Base-by-base conservation (phyloP, 2,797 vertebrate species). In the Phylloscopus collybita region DNA sequence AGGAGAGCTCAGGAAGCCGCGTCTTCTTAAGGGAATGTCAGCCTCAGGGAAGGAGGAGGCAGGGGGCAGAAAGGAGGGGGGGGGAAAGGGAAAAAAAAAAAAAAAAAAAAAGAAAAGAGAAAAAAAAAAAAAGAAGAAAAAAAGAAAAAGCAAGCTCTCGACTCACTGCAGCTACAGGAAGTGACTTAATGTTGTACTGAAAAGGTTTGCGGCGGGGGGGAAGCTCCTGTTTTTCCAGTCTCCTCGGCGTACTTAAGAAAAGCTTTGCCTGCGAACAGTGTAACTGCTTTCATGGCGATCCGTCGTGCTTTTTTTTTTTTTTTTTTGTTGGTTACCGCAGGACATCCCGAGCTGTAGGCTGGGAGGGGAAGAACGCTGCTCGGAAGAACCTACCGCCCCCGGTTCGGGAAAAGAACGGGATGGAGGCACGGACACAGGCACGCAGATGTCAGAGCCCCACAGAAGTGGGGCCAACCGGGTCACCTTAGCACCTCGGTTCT, bases 181-280 rank as follows among this genome's bases (percentile, higher is more conserved):
- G 91, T 93, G 87, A 92, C 87, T 89, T 92, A 88, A 86, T 91
- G 66, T 53, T 72, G 38, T 27, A 34, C 61, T 78, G 65, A 88
- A 75, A 87, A 67, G 62, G 81, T 62, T 88, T 80, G 27, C 34
- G 12, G 23, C 1, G 34, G 20, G 4, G 14, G 18, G 15, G 22
- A 3, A 34, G 27, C 79, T 59, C 85, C 90, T 61, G 80, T 89
- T 91, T 95, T 95, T 95, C 94, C 80, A 91, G 76, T 92, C 75
- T 86, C 51, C 42, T 74, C 79, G 76, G 80, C 70, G 23, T 59
- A 50, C 71, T 49, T 60, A 54, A 66, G 76, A 15, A 90, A 54
- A 81, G 15, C 51, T 61, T 54, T 76, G 78, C 87, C 49, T 80
- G 40, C 47, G 69, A 38, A 32, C 59, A 40, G 60, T 4, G 0